Conservation (phyloP, 2,113 vertebrate genomes). For the Miniopterus natalensis region DNA sequence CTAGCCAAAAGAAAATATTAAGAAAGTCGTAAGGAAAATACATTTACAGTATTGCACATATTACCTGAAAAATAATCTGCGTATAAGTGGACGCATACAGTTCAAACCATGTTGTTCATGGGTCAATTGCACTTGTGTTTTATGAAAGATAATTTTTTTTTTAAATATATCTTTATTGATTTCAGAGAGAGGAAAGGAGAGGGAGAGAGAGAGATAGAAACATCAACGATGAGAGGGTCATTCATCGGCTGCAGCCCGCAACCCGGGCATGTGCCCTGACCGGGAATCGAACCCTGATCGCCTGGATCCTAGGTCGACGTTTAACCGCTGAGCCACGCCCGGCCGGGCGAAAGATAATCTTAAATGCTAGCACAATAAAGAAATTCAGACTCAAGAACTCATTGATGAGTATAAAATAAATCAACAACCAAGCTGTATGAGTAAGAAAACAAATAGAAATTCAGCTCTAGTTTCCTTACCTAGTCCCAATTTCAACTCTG, state of each 20-base stretch:
- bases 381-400: background rate
- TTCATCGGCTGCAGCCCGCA: too few species aligned
- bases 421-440: background rate
- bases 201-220: too few species aligned
- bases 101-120: background rate
- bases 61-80: background rate
- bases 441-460: background rate
- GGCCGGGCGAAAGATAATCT: background rate
- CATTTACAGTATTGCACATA: background rate
- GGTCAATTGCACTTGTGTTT: background rate
- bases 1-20: background rate
- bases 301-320: too few species aligned
- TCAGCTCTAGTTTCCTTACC: background rate
- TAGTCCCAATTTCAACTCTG: background rate
- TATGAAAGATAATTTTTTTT: background rate
- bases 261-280: too few species aligned
- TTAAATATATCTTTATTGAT: too few species aligned
- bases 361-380: conserved; percentile 26
- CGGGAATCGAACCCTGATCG: too few species aligned
- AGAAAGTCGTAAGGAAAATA: background rate
- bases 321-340: too few species aligned
- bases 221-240: too few species aligned
- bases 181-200: too few species aligned
- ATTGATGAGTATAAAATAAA: background rate
- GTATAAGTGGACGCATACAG: background rate